Evolutionary conservation across 1,140 invertebrate genomes (phyloP), one percentile per base, ranked within the genome.

Genomic region (Dolichoris vasculosae): DNA sequence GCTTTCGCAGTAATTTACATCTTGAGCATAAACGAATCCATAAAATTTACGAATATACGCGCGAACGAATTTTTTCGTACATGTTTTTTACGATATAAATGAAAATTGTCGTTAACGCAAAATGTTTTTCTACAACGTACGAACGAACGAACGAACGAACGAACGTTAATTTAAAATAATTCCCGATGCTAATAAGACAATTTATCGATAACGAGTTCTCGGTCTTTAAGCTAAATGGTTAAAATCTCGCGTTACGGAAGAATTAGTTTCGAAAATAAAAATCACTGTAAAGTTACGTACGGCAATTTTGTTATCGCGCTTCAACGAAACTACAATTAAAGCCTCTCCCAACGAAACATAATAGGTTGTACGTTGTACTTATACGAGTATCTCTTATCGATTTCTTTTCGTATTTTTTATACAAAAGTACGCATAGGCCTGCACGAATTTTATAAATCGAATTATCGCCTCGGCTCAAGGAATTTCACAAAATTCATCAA

Each of bases 341-440:
- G 77, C 67, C 51, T 75, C 48, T 85, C 38, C 67, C 64, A 80
- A 80, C 51, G 38, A 46, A 73, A 80, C 80, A 80, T 63, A 84
- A 67, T 69, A 40, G 73, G 51, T 71, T 64, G 51, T 38, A 84
- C 23, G 59, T 48, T 78, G 38, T 51, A 51, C 71, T 76, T 67
- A 77, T 35, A 35, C 20, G 26, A 51, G 35, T 84, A 67, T 73
- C 26, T 80, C 13, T 81, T n/a, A 78, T 64, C 59, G 7, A 63
- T 64, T 75, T 59, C 64, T 26, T 75, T 32, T 73, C 23, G 6
- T 63, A 59, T 80, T 55, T 77, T 82, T 77, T 40, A 59, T 85
- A 85, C 64, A 84, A 80, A 85, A 85, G 67, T 85, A 80, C 83
- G 76, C 67, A 85, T 48, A 55, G 78, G 55, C 75, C 82, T 80